A percentile compares a stretch with the other conserved stretches of the same genome.
Evolutionary conservation across 1,140 invertebrate genomes (phyloP).

Genomic region (Drosophila sulfurigaster): DNA sequence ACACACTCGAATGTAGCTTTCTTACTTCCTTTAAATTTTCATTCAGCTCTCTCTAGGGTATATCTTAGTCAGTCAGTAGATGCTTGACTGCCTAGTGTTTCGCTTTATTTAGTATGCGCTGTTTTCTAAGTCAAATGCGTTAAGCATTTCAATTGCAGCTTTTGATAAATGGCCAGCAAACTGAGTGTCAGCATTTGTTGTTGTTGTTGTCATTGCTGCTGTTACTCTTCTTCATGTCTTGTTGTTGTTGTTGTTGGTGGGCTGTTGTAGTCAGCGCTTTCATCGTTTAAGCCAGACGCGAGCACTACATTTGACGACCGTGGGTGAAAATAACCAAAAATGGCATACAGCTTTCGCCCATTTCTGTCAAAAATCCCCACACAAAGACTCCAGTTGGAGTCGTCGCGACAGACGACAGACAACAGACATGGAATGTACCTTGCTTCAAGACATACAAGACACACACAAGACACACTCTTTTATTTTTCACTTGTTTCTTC

Average conservation of each 20-base stretch:
- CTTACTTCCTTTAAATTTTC: too few relatives aligned
- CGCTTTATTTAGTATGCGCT: conserved; percentile 46
- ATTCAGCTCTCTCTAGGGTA: background rate
- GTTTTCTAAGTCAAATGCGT: conserved; percentile 74
- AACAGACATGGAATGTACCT: conserved; percentile 14
- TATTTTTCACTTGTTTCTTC: background rate
- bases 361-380: conserved; percentile 58
- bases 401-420: background rate
- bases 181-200: conserved; percentile 43
- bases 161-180: conserved; percentile 74
- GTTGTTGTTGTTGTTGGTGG: conserved; percentile 3
- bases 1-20: too few relatives aligned
- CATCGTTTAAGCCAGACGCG: conserved; percentile 54
- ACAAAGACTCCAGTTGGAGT: conserved; percentile 1
- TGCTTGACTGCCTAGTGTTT: background rate
- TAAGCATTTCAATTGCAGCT: conserved; percentile 75
- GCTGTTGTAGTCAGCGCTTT: conserved; percentile 50
- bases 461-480: conserved; percentile 22
- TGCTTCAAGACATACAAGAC: conserved; percentile 35
- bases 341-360: conserved; percentile 79
- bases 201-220: conserved; percentile 3
- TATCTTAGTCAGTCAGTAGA: conserved; percentile 1
- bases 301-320: conserved; percentile 64
- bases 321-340: conserved; percentile 78
- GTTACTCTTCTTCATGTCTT: background rate